phyloP scores from a whole-genome alignment of 2,113 vertebrate species.

The Ictalurus furcatus region DNA sequence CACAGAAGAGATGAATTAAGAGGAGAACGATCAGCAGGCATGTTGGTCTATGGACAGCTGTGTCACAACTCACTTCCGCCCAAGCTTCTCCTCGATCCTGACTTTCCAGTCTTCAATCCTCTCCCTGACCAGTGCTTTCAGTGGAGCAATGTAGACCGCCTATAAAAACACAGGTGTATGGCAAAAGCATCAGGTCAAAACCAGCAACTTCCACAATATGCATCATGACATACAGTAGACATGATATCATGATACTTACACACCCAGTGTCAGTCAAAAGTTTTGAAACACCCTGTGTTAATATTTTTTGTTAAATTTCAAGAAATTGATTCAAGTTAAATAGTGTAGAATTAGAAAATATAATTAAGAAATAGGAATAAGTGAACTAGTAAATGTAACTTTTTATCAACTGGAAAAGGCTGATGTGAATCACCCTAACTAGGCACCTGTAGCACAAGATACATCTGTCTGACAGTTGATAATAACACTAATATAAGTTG shows the following conservation, averaged over 20 bases:
- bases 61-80: constrained; percentile 84
- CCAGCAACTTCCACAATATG: not conserved
- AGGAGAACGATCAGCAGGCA: not conserved
- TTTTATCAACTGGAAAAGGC: not conserved
- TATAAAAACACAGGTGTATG: constrained; percentile 56
- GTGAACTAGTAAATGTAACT: not conserved
- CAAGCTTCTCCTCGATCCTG: constrained; percentile 93
- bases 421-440: not conserved
- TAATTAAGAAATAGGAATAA: not conserved
- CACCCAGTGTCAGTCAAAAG: not conserved
- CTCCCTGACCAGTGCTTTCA: constrained; percentile 95
- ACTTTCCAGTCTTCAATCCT: constrained; percentile 98
- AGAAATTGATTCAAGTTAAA: not conserved
- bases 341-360: not conserved
- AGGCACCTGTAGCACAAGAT: not conserved
- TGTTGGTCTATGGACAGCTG: not conserved
- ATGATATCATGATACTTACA: not conserved
- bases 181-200: not conserved
- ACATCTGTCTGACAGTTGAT: not conserved
- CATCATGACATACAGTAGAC: not conserved
- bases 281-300: not conserved
- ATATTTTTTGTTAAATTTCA: not conserved
- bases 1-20: not conserved
- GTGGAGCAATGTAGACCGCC: constrained; percentile 96
- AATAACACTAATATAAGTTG: not conserved